Evolutionary conservation across 2,888 invertebrate genomes (phyloP), one percentile per base, ranked within the genome.

Genomic region (Acanthosepion lycidas): DNA sequence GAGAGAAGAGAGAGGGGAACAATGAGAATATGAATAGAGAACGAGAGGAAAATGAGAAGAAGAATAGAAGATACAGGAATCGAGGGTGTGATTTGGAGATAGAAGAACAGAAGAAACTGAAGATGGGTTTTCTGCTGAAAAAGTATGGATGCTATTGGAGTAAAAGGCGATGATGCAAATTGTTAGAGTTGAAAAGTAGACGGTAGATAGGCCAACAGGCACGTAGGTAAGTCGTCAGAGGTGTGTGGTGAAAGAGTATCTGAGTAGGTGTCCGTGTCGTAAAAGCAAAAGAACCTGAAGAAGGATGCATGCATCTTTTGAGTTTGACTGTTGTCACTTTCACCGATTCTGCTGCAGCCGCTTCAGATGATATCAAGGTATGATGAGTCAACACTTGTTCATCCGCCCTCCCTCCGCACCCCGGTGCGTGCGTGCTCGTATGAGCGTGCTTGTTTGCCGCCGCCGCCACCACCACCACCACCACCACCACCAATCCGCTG

Each of bases 301-400:
- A 78, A n/a, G 18, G 78, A 78, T n/a, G n/a, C 33, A 15, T 12
- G 78, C 78, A 78, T n/a, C 78, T 78, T 78, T 78, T 12, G 15
- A 78, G 78, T 78, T 78, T 78, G 78, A n/a, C n/a, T n/a, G 78
- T 78, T 78, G 78, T 78, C 59, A 23, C 59, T 59, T 59, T 59
- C 59, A 23, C 78, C n/a, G 78, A 9, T 78, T 9, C n/a, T 78
- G n/a, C 15, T 78, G 78, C 78, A 1, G 78, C 78, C n/a, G 78
- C 78, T 78, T n/a, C 78, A 78, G 78, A 78, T 33, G 78, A 78
- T 78, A 78, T 78, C 78, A 78, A 78, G 78, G 78, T 78, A 78
- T 78, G 78, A 78, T 78, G 78, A 78, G 78, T 78, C 78, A 78
- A 78, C 78, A 78, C 78, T 78, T 78, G 78, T n/a, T 33, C n/a